phyloP scores from a whole-genome alignment of 2,113 vertebrate species.

The Numida meleagris region DNA sequence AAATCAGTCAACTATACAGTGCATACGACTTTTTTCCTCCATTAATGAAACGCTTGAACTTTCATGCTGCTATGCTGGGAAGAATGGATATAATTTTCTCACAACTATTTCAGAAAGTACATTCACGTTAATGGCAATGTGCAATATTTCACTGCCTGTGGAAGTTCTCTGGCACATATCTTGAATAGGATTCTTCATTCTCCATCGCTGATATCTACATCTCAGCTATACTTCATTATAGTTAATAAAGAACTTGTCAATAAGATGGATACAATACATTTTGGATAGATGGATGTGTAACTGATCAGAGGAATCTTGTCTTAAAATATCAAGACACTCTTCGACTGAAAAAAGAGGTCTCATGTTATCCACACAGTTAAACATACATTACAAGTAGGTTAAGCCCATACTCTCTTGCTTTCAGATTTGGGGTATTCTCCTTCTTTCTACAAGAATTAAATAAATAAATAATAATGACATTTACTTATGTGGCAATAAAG shows the following conservation, averaged over 20 bases:
- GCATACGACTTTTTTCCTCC: neutral
- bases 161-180: neutral
- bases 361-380: neutral
- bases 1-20: constrained; percentile 12
- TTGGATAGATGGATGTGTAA: neutral
- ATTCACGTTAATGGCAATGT: constrained; percentile 1
- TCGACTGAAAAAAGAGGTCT: neutral
- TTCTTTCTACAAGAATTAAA: neutral
- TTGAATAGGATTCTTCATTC: constrained; percentile 23
- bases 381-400: neutral
- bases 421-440: neutral
- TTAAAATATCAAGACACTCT: neutral
- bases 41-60: constrained; percentile 12
- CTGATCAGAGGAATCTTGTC: neutral
- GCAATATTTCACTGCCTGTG: neutral
- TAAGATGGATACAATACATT: neutral
- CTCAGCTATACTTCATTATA: neutral
- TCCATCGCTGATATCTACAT: neutral
- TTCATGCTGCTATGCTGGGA: neutral
- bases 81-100: neutral
- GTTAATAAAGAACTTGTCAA: neutral
- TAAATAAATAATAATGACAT: neutral
- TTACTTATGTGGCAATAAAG: neutral
- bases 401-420: neutral
- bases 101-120: neutral